Percentiles rank a stretch among this genome's conserved stretches.
These are phyloP conservation scores for Mormyrus iriodes DNA, from an alignment of 2,113 vertebrate genomes.

Conservation along the genomic window DNA sequence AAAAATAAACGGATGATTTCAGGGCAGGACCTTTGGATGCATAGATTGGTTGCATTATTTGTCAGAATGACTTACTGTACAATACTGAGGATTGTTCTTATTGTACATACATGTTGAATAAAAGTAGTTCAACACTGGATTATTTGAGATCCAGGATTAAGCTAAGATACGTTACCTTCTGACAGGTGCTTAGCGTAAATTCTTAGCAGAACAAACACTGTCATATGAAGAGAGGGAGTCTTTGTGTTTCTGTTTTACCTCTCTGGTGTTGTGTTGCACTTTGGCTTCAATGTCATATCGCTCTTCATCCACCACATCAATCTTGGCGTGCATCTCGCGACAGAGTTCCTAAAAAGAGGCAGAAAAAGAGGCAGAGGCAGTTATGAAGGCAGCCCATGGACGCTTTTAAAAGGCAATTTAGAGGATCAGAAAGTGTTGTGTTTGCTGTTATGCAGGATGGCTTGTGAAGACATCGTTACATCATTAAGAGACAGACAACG, in stretches of 20 bases:
- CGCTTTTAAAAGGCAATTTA: not conserved
- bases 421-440: not conserved
- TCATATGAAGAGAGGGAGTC: not conserved
- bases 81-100: not conserved
- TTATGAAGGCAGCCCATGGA: not conserved
- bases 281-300: constrained; percentile 90
- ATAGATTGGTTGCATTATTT: not conserved
- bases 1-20: not conserved
- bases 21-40: not conserved
- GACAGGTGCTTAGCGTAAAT: not conserved
- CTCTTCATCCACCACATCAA: constrained; percentile 87
- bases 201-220: not conserved
- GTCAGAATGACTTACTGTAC: not conserved
- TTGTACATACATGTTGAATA: not conserved
- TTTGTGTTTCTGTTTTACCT: constrained; percentile 51
- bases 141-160: not conserved
- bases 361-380: not conserved
- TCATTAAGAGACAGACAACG: not conserved
- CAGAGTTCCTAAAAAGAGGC: constrained; percentile 65
- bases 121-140: not conserved
- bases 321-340: constrained; percentile 76
- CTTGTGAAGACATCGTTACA: not conserved
- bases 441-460: not conserved
- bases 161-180: not conserved
- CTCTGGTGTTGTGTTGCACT: constrained; percentile 82